Conservation (phyloP, 2,888 invertebrate species). For the Conomelus anceps region DNA sequence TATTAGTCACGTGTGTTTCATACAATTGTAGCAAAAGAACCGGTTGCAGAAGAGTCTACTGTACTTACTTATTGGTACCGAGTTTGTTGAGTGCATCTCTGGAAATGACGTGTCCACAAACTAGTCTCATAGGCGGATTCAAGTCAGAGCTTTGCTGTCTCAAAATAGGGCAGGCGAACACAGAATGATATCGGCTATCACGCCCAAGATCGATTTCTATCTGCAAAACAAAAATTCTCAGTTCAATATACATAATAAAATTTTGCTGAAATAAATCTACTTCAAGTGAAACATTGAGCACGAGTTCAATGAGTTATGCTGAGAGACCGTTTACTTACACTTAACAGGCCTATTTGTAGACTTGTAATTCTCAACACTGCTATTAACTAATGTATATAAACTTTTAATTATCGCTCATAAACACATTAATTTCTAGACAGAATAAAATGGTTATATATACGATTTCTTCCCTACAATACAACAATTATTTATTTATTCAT, state of each 20-base stretch:
- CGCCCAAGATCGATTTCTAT: constrained; percentile 91
- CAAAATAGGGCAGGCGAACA: constrained; percentile 97
- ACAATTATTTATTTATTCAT: too few relatives aligned
- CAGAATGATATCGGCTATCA: constrained; percentile 90
- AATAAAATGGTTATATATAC: too few relatives aligned
- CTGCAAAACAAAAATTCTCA: constrained; percentile 46
- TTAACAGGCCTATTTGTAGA: too few relatives aligned
- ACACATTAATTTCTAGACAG: too few relatives aligned
- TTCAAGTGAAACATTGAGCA: not conserved
- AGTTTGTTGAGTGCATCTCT: constrained; percentile 94
- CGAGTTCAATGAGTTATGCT: not conserved
- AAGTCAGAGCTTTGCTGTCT: constrained; percentile 91
- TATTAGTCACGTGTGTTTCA: too few relatives aligned
- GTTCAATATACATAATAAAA: constrained; percentile 2
- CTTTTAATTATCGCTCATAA: too few relatives aligned
- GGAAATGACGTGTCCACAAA: constrained; percentile 97
- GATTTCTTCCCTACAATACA: too few relatives aligned
- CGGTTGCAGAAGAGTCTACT: not conserved
- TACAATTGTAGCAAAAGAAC: not conserved
- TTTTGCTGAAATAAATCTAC: not conserved
- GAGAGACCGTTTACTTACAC: too few relatives aligned
- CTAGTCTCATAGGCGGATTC: constrained; percentile 95
- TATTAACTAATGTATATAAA: too few relatives aligned
- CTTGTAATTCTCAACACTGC: too few relatives aligned
- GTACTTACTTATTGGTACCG: constrained; percentile 72